phyloP scores from a whole-genome alignment of 2,797 vertebrate species.

The Eutrigla gurnardus region DNA sequence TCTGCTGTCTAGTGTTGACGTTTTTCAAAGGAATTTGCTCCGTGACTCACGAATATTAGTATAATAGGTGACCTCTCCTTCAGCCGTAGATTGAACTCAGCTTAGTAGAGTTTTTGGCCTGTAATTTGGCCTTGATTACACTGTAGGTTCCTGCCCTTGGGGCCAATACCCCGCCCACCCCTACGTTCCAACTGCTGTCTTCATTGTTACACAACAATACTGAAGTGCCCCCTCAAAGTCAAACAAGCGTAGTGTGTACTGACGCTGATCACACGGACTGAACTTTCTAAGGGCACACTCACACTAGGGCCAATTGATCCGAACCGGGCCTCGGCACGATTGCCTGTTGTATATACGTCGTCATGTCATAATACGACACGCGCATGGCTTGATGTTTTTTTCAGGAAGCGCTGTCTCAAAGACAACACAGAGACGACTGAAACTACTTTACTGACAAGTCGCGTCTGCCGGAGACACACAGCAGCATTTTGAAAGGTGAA shows the following conservation, averaged over 20 bases:
- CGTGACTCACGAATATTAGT: slow-evolving; percentile 72
- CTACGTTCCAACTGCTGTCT: slow-evolving; percentile 10
- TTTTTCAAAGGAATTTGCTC: slow-evolving; percentile 70
- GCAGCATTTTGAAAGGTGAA: slow-evolving; percentile 36
- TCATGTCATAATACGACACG: too few relatives aligned
- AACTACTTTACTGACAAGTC: too few relatives aligned
- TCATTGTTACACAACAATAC: slow-evolving; percentile 23
- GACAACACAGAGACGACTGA: too few relatives aligned
- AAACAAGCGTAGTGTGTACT: slow-evolving; percentile 7
- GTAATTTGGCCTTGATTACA: slow-evolving; percentile 81
- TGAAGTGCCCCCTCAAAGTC: slow-evolving; percentile 6
- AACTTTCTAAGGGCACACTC: too few relatives aligned
- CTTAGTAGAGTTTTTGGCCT: slow-evolving; percentile 66
- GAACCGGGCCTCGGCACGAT: too few relatives aligned
- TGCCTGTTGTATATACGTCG: too few relatives aligned
- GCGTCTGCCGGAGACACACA: slow-evolving; percentile 33
- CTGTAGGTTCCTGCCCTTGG: slow-evolving; percentile 59
- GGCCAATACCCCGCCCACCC: slow-evolving; percentile 22
- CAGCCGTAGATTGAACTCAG: slow-evolving; percentile 70
- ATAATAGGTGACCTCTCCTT: slow-evolving; percentile 73
- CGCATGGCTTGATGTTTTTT: too few relatives aligned
- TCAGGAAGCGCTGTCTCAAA: too few relatives aligned
- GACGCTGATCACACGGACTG: neutral
- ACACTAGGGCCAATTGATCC: too few relatives aligned
- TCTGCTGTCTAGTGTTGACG: slow-evolving; percentile 53